Evolutionary conservation across 2,797 vertebrate species (phyloP), one percentile per base, ranked within the genome.

Genomic region (Onychomys arenicola): DNA sequence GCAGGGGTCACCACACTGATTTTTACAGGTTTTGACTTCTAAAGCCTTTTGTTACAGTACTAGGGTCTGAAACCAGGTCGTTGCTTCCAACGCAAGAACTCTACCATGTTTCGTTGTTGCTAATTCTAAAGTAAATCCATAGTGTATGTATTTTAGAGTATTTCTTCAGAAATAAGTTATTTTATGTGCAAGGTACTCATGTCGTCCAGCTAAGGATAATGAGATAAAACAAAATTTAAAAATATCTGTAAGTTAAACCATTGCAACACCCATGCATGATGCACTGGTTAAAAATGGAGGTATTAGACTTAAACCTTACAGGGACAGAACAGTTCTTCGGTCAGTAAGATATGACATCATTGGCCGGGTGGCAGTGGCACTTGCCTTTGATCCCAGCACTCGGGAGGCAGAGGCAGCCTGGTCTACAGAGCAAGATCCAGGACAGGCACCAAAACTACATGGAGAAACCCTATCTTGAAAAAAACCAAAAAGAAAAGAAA

Each of bases 161-260:
- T 52, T 86, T 86, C 63, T 85, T 95, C 16, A 92, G 57, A 93
- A 92, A 67, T 67, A 77, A 83, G 37, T 86, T 94, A 61, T 76
- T 89, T 61, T 46, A n/a, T 61, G 37, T 75, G 52, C 69, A 75
- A 43, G 86, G 86, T 40, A 25, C 37, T 86, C 6, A 52, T n/a
- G 32, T n/a, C 6, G 19, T 69, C 63, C 32, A 67, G 43, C 6
- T 86, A 86, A 49, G 85, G 21, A n/a, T 69, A 52, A 69, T 37
- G 46, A 49, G 67, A 2, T 46, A 46, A 65, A 84, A 84, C 40
- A 67, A 90, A 76, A 81, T 17, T 59, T 9, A 94, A 86, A 89
- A 76, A 83, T 63, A 90, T 37, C 84, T 77, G 73, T 84, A 90
- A 59, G 82, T 40, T 21, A 76, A 86, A 40, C 8, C 10, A 83